These are phyloP conservation scores for Megaceryle torquata DNA, from an alignment of 2,113 vertebrate genomes.

Conservation along the genomic window DNA sequence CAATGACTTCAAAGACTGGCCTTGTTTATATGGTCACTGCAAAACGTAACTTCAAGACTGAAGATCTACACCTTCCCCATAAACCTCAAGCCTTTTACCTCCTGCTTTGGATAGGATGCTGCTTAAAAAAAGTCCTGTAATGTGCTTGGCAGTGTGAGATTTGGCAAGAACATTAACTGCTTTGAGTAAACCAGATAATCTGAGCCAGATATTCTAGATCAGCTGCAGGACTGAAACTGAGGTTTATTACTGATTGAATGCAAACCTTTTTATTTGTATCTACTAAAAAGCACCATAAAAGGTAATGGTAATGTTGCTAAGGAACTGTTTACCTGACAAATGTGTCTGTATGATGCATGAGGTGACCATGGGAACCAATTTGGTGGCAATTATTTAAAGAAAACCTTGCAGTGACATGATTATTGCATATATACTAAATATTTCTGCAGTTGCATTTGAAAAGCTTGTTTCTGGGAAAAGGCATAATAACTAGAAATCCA, in stretches of 20 bases:
- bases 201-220: conserved; percentile 4
- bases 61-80: not conserved
- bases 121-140: not conserved
- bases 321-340: conserved; percentile 43
- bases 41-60: not conserved
- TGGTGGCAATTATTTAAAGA: conserved; percentile 41
- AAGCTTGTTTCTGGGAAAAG: conserved; percentile 3
- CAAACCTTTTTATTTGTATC: conserved; percentile 2
- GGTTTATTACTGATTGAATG: not conserved
- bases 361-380: conserved; percentile 67
- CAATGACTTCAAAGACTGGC: conserved; percentile 18
- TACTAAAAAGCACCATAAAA: not conserved
- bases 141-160: conserved; percentile 1
- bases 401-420: not conserved
- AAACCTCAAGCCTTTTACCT: not conserved
- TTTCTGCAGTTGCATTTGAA: conserved; percentile 2
- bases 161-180: not conserved
- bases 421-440: not conserved
- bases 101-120: not conserved
- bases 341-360: conserved; percentile 3
- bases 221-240: not conserved
- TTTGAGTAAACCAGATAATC: conserved; percentile 29
- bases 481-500: not conserved
- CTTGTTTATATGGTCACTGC: not conserved
- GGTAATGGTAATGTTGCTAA: conserved; percentile 45